Evolutionary conservation across 2,888 invertebrate genomes (phyloP).

Genomic region (Kuschelorhynchus macadamiae): DNA sequence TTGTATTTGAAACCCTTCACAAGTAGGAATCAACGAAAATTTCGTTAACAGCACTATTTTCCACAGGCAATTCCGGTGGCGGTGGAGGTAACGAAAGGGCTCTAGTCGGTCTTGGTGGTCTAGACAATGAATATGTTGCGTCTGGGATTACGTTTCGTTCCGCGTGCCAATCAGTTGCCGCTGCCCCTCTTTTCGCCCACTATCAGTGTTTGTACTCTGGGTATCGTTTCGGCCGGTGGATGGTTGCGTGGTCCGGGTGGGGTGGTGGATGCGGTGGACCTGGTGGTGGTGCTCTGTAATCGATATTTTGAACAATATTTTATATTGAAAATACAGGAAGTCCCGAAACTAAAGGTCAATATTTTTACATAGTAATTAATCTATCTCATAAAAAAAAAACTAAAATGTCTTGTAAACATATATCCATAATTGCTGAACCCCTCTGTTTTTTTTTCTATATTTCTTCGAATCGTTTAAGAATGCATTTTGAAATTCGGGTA

Average conservation of each 20-base stretch:
- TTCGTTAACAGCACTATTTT: conserved; percentile 16
- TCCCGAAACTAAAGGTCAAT: neutral
- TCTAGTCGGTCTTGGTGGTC: conserved; percentile 37
- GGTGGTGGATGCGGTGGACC: conserved; percentile 66
- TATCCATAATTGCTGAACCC: no score
- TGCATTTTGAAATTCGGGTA: no score
- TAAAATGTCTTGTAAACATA: no score
- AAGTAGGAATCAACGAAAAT: neutral
- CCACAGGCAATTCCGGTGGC: conserved; percentile 30
- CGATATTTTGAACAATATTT: neutral
- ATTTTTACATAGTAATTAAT: no score
- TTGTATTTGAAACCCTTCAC: conserved; percentile 12
- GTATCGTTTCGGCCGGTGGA: conserved; percentile 74
- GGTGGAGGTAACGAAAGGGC: conserved; percentile 45
- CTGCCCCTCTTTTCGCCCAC: conserved; percentile 62
- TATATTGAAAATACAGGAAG: neutral
- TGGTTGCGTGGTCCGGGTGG: conserved; percentile 70
- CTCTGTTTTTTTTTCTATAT: no score
- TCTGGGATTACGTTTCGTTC: conserved; percentile 17
- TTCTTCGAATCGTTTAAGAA: no score
- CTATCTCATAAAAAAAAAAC: no score
- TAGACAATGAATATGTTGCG: conserved; percentile 37
- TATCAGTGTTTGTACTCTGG: conserved; percentile 86
- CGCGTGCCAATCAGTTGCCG: conserved; percentile 18
- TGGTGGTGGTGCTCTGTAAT: conserved; percentile 66